phyloP scores from a whole-genome alignment of 2,888 invertebrate genomes.

The Trachelus stipa region DNA sequence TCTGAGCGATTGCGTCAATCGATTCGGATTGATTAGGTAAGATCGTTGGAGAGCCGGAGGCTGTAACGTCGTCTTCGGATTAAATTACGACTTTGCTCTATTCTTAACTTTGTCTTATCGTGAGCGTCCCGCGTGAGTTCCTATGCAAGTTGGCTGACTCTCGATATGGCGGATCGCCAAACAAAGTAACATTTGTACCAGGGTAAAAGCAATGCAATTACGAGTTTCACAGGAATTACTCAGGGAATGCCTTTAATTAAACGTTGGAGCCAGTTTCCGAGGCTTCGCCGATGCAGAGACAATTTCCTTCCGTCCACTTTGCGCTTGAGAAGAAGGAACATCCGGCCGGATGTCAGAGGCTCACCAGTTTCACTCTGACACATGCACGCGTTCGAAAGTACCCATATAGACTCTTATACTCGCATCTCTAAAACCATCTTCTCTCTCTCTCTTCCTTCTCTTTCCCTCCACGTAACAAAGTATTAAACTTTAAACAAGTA shows the following conservation, averaged over 20 bases:
- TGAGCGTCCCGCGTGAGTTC: background rate
- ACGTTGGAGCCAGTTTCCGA: conserved; percentile 63
- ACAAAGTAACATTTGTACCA: conserved; percentile 60
- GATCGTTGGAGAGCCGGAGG: background rate
- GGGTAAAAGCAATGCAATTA: conserved; percentile 63
- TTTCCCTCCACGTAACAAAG: conserved; percentile 43
- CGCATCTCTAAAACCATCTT: conserved; percentile 13
- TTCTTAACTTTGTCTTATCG: background rate
- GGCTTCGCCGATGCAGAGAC: conserved; percentile 64
- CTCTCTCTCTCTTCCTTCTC: conserved; percentile 13
- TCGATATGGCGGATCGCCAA: conserved; percentile 53
- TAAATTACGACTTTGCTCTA: background rate
- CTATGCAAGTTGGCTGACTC: conserved; percentile 21
- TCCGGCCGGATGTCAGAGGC: conserved; percentile 30
- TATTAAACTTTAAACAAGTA: conserved; percentile 55
- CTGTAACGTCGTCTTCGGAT: background rate
- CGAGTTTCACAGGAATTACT: conserved; percentile 57
- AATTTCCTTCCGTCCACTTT: conserved; percentile 64
- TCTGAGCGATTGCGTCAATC: background rate
- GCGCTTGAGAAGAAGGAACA: conserved; percentile 53
- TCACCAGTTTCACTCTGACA: conserved; percentile 5
- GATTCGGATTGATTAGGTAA: background rate
- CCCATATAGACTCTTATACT: background rate
- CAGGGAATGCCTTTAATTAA: conserved; percentile 65
- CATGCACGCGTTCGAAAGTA: background rate